Base-by-base conservation (phyloP, 2,797 vertebrate species). In the Parotocinclus haroldoi region DNA sequence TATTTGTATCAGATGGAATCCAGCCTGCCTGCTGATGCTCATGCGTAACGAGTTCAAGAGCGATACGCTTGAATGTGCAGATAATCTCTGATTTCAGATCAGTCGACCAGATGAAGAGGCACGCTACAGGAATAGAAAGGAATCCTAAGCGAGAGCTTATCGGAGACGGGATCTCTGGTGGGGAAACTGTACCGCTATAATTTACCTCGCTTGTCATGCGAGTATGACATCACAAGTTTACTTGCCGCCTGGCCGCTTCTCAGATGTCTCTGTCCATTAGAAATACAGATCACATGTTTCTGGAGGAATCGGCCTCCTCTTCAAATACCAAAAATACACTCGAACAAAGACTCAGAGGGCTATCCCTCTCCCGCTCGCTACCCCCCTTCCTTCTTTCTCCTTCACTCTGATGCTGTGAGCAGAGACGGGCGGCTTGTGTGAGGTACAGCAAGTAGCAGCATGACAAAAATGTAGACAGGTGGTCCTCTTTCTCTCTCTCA, bases 371-470 rank as follows among this genome's bases (percentile, higher is more conserved):
- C 51, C 45, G 38, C 13, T 36, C 59, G 40, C 37, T 62, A 9
- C 42, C 51, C 70, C n/a, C 12, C 59, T 49, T 71, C 10, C 59
- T 51, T 46, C 16, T 19, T 53, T 58, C 46, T 18, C 57, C 46
- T 9, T 75, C 54, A 59, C 42, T 62, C 39, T 46, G 19, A 27
- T 27, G 27, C 27, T 58, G 36, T 12, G 1, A 69, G 48, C 16
- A 75, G 50, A 66, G 59, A 69, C 14, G 1, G 52, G 63, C 40
- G 52, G 69, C 42, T 17, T 55, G 82, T 82, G 80, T 75, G 78
- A 81, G 81, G 77, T 82, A 79, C 83, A 87, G 80, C 90, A 82
- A 88, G 90, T 89, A 84, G 85, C 86, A 82, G 81, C 90, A 88
- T 79, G 90, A 89, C 83, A 92, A 86, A 84, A 89, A 92, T 91